Evolutionary conservation across 2,888 invertebrate genomes (phyloP).

Genomic region (Eristalis arbustorum): DNA sequence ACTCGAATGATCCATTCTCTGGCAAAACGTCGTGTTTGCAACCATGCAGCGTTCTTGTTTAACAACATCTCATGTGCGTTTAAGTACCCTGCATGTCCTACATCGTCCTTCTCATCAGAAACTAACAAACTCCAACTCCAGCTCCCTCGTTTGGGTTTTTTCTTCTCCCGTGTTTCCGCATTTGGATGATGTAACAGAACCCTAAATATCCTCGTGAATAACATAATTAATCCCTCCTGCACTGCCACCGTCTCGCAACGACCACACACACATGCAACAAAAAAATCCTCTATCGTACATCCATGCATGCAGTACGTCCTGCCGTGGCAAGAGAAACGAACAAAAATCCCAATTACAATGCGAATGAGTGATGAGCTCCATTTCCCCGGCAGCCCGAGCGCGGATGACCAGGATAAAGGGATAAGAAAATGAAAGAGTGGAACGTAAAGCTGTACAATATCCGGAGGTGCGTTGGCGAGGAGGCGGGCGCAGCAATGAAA

Average conservation of each 20-base stretch:
- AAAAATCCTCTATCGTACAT: not conserved
- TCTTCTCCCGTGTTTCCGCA: not conserved
- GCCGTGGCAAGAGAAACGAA: slow-evolving; percentile 10
- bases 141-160: not conserved
- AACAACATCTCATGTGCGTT: not conserved
- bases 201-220: slow-evolving; percentile 7
- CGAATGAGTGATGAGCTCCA: slow-evolving; percentile 65
- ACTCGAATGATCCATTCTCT: not conserved
- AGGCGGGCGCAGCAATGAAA: not conserved
- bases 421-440: slow-evolving; percentile 29
- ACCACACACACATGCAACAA: not conserved
- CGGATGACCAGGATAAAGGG: slow-evolving; percentile 38
- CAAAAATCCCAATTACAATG: slow-evolving; percentile 67
- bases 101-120: not conserved
- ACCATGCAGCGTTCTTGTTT: not conserved
- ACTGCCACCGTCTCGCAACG: not conserved
- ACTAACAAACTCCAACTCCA: not conserved
- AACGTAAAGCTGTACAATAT: slow-evolving; percentile 61
- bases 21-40: not conserved
- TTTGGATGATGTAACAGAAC: not conserved
- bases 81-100: not conserved
- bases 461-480: slow-evolving; percentile 57
- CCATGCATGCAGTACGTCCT: not conserved
- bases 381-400: slow-evolving; percentile 30
- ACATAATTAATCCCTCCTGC: slow-evolving; percentile 45